Conservation (phyloP, 2,888 invertebrate species). For the Keiferia lycopersicella region DNA sequence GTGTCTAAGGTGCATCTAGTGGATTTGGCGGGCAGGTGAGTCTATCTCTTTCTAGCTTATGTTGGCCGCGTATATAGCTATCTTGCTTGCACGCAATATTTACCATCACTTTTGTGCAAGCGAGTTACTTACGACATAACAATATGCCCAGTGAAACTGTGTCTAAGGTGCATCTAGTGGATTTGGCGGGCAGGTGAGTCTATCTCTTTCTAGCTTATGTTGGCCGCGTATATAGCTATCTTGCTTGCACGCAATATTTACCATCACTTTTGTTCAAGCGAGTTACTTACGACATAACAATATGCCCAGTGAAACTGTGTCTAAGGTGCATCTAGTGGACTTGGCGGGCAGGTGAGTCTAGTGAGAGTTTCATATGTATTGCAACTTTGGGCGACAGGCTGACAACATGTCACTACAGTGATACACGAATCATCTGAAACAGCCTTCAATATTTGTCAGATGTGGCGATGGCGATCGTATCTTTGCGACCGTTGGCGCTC, state of each 20-base stretch:
- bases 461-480: no score
- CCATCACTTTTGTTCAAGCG: slow-evolving; percentile 94
- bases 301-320: slow-evolving; percentile 94
- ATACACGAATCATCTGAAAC: no score
- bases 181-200: slow-evolving; percentile 90
- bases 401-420: no score
- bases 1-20: slow-evolving; percentile 95
- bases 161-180: slow-evolving; percentile 94
- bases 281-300: slow-evolving; percentile 88
- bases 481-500: no score
- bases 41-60: background rate
- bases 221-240: slow-evolving; percentile 62
- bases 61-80: slow-evolving; percentile 28
- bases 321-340: slow-evolving; percentile 94
- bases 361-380: no score
- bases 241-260: slow-evolving; percentile 95
- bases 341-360: slow-evolving; percentile 92
- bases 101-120: slow-evolving; percentile 94
- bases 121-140: slow-evolving; percentile 88
- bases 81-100: slow-evolving; percentile 96
- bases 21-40: slow-evolving; percentile 92
- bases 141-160: slow-evolving; percentile 94
- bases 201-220: background rate
- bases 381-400: no score
- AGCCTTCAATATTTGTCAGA: no score